Evolutionary conservation across 2,797 vertebrate species (phyloP).

Genomic region (Acrossocheilus fasciatus): DNA sequence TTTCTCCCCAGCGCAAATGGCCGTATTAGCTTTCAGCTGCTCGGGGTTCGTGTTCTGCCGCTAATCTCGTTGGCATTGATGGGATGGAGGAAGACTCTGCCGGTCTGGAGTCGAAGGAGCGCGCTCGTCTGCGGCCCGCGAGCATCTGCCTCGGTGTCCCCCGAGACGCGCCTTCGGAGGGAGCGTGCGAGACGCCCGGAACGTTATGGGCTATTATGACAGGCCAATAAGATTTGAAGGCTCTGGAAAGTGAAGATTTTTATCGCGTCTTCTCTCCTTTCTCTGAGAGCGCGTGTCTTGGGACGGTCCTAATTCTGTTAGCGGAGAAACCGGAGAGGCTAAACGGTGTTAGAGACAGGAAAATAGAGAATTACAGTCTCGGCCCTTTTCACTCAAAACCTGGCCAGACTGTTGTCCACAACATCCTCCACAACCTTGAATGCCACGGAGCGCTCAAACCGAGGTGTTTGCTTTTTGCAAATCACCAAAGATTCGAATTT

Average conservation of each 20-base stretch:
- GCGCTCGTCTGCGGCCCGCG: constrained; percentile 81
- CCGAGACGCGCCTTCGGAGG: constrained; percentile 80
- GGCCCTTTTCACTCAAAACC: constrained; percentile 55
- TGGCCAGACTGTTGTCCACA: constrained; percentile 49
- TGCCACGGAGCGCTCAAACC: background rate
- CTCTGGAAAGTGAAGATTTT: constrained; percentile 90
- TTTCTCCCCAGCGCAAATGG: constrained; percentile 85
- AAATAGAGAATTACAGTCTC: constrained; percentile 90
- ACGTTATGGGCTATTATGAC: constrained; percentile 92
- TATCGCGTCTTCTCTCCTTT: constrained; percentile 88
- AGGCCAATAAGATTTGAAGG: constrained; percentile 88
- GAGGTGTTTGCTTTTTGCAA: no score
- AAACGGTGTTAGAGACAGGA: constrained; percentile 93
- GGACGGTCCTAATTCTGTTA: constrained; percentile 95
- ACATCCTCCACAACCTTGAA: constrained; percentile 19
- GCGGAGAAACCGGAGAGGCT: constrained; percentile 92
- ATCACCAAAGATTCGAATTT: no score
- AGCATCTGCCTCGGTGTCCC: constrained; percentile 79
- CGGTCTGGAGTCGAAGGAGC: constrained; percentile 83
- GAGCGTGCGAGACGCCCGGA: constrained; percentile 80
- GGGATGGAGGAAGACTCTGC: constrained; percentile 85
- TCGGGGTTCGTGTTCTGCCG: constrained; percentile 80
- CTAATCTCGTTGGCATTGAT: constrained; percentile 94
- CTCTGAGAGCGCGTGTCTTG: constrained; percentile 91
- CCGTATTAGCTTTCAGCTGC: constrained; percentile 89